phyloP scores from a whole-genome alignment of 2,113 vertebrate species.

The Neolamprologus brichardi region DNA sequence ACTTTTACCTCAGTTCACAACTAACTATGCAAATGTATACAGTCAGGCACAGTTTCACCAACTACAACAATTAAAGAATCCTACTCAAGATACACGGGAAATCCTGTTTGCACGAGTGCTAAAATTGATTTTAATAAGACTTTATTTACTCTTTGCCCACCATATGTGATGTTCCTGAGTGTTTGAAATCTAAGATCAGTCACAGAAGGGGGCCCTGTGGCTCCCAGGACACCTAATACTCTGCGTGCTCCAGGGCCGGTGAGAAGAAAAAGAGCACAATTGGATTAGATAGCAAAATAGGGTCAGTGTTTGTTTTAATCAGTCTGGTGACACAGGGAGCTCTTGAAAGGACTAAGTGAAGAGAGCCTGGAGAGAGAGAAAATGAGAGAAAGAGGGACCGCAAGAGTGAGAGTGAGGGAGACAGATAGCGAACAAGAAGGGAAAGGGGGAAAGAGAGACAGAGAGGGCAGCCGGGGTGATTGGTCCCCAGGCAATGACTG shows the following conservation, averaged over 20 bases:
- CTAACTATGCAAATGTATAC: neutral
- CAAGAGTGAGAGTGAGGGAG: neutral
- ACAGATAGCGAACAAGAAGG: constrained; percentile 45
- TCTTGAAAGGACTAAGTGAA: constrained; percentile 72
- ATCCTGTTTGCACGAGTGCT: constrained; percentile 14
- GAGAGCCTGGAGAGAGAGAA: constrained; percentile 58
- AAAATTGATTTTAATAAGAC: constrained; percentile 42
- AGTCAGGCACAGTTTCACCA: neutral
- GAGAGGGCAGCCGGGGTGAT: constrained; percentile 61
- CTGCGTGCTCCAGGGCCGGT: constrained; percentile 68
- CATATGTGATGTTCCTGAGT: constrained; percentile 64
- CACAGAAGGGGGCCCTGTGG: constrained; percentile 45
- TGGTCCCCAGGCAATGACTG: constrained; percentile 58
- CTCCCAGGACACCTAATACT: constrained; percentile 77
- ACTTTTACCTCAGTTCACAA: neutral
- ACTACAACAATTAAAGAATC: neutral
- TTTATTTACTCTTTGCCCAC: constrained; percentile 66
- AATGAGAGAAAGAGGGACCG: neutral
- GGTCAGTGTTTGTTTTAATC: constrained; percentile 89
- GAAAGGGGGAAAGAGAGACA: constrained; percentile 41
- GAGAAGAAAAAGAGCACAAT: constrained; percentile 78
- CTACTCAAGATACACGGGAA: neutral
- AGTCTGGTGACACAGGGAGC: constrained; percentile 81
- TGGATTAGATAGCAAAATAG: constrained; percentile 90
- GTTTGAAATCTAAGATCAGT: constrained; percentile 71